phyloP scores from a whole-genome alignment of 92 coral and sea anemone species.

The Porites evermanni region DNA sequence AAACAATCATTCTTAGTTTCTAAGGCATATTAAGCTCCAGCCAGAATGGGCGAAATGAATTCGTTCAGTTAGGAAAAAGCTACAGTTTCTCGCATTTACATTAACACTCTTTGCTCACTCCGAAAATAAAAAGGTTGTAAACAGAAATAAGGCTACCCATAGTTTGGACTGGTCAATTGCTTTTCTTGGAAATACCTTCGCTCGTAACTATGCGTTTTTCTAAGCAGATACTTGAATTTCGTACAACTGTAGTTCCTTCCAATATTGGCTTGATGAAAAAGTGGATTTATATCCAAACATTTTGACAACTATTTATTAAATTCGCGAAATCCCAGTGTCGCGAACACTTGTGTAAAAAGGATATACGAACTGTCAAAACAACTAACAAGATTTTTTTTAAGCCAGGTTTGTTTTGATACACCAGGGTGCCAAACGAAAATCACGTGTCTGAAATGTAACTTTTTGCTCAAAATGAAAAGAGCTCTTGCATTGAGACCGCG shows the following conservation, averaged over 20 bases:
- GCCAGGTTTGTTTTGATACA: not conserved
- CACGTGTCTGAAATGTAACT: not conserved
- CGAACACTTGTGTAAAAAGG: no score
- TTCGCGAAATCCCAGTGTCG: no score
- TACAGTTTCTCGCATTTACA: not conserved
- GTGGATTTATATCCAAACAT: no score
- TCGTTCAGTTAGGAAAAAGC: no score
- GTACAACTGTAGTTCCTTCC: no score
- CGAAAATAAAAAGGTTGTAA: constrained; percentile 13
- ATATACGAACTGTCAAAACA: not conserved
- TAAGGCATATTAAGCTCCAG: not conserved
- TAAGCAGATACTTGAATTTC: no score
- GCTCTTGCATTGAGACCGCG: no score
- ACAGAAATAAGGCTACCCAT: not conserved
- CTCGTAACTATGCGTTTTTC: not conserved
- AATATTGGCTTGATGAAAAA: no score
- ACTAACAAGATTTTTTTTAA: not conserved
- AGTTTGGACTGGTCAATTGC: not conserved
- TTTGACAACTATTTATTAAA: no score
- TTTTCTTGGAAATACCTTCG: not conserved
- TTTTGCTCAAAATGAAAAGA: not conserved
- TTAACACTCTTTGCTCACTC: constrained; percentile 5
- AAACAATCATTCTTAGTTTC: not conserved
- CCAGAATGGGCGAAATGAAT: not conserved
- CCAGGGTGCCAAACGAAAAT: not conserved